Base-by-base conservation (phyloP, 2,113 vertebrate species). In the Gila orcuttii region DNA sequence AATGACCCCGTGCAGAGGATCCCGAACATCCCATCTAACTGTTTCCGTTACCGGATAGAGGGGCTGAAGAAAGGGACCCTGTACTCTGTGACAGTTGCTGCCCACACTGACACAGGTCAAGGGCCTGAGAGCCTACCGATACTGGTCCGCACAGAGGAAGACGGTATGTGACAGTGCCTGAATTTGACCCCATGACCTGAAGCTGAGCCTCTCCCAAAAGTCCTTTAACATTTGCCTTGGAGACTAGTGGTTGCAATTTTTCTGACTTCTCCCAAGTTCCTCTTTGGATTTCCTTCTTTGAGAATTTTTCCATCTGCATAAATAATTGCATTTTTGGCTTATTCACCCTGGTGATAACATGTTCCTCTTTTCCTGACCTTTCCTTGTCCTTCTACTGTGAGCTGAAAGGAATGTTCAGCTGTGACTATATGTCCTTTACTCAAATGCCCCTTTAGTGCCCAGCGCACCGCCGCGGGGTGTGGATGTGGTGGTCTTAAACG, bases 361-460 rank as follows among this genome's bases (percentile, higher is more conserved):
- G 11, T 21, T 25, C 47, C 25, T 69, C 55, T 92, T 90, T 79
- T 86, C 39, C 90, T 92, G 90, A 79, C 69, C 47, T 89, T 79
- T 86, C 25, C 90, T 42, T 91, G 89, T 79, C 57, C 42, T 90
- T 90, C 85, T 77, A 25, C 64, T 86, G 92, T 92, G 90, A 93
- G 50, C 95, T 92, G 92, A 93, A 92, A 92, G 91, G 47, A 75
- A 15, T n/a, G 90, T 93, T 95, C 91, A 95, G 94, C 95, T 95
- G 64, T 86, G 85, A 84, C 74, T 83, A 64, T 28, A 84, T 94
- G 91, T 97, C 90, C 95, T 97, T 85, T 94, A 95, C 96, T 91
- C 95, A 97, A 96, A 95, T 98, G 95, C 97, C 96, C 95, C 96
- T 97, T 94, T 97, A 99, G 97, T 99, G 97, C 98, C 97, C 95